phyloP scores from a whole-genome alignment of 2,113 vertebrate species.

The Epinephelus cyanopodus region DNA sequence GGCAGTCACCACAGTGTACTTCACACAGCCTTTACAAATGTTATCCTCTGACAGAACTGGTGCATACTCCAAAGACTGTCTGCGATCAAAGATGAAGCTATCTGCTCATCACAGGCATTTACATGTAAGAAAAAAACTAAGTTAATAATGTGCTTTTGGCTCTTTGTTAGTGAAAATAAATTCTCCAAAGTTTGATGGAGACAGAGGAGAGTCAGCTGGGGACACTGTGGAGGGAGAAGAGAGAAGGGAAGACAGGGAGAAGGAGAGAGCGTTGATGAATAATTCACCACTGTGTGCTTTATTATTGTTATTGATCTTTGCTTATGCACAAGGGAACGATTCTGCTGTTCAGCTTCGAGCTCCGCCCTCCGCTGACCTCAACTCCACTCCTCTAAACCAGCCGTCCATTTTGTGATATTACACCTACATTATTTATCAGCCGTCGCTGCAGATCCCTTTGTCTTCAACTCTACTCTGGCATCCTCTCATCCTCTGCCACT shows the following conservation, averaged over 20 bases:
- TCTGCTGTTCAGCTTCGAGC: constrained; percentile 75
- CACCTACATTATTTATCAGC: constrained; percentile 87
- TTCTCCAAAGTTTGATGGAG: constrained; percentile 20
- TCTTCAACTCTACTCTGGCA: constrained; percentile 53
- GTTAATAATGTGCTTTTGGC: constrained; percentile 17
- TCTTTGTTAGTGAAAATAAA: constrained; percentile 34
- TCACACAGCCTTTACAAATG: constrained; percentile 21
- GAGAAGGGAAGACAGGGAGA: constrained; percentile 22
- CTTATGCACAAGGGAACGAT: constrained; percentile 80
- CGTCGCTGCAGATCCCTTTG: constrained; percentile 73
- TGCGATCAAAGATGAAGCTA: constrained; percentile 2
- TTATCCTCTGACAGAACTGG: constrained; percentile 44
- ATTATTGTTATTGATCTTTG: constrained; percentile 76
- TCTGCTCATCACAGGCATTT: constrained; percentile 12
- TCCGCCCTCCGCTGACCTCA: constrained; percentile 80
- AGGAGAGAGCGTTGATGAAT: constrained; percentile 71
- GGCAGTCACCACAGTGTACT: neutral
- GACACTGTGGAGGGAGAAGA: constrained; percentile 71
- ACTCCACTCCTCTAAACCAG: constrained; percentile 60
- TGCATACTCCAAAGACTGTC: constrained; percentile 17
- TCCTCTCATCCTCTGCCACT: constrained; percentile 25
- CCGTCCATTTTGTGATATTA: constrained; percentile 82
- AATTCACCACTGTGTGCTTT: constrained; percentile 80
- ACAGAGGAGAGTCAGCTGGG: constrained; percentile 35
- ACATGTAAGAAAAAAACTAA: constrained; percentile 2